Conservation (phyloP, 2,113 vertebrate species). For the Cacatua alba region DNA sequence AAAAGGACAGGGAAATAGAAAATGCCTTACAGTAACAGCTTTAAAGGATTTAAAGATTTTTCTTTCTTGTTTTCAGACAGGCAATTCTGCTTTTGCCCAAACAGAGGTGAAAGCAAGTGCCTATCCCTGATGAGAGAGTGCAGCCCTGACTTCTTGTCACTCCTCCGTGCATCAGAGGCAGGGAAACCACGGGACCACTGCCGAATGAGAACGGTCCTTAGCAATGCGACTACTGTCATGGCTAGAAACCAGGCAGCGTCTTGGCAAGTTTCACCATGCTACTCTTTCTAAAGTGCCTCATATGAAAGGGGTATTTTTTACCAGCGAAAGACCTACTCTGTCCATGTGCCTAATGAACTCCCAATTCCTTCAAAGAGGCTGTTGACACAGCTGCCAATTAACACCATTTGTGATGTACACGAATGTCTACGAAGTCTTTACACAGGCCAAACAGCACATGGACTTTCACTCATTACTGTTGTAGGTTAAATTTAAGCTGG, state of each 20-base stretch:
- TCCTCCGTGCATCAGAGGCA: background rate
- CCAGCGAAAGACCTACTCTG: background rate
- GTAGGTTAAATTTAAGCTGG: background rate
- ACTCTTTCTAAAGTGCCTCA: background rate
- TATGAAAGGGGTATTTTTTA: background rate
- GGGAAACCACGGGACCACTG: fast-evolving
- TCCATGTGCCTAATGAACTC: background rate
- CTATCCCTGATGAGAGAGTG: background rate
- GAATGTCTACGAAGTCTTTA: constrained; percentile 12
- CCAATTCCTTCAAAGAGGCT: background rate
- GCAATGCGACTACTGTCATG: background rate
- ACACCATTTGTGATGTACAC: background rate
- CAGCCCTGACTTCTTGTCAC: background rate
- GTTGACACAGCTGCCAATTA: constrained; percentile 61
- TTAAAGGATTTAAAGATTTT: background rate
- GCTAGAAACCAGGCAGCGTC: constrained; percentile 9
- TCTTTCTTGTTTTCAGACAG: background rate
- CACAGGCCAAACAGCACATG: background rate
- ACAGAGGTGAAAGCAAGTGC: background rate
- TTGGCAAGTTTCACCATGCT: background rate
- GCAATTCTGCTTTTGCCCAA: background rate
- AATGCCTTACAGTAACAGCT: background rate
- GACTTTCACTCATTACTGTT: constrained; percentile 14
- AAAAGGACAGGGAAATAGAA: background rate
- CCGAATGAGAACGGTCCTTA: fast-evolving